Percentiles rank a stretch among this genome's conserved stretches.
phyloP scores from a whole-genome alignment of 2,113 vertebrate species.

The Chelonoidis abingdonii region DNA sequence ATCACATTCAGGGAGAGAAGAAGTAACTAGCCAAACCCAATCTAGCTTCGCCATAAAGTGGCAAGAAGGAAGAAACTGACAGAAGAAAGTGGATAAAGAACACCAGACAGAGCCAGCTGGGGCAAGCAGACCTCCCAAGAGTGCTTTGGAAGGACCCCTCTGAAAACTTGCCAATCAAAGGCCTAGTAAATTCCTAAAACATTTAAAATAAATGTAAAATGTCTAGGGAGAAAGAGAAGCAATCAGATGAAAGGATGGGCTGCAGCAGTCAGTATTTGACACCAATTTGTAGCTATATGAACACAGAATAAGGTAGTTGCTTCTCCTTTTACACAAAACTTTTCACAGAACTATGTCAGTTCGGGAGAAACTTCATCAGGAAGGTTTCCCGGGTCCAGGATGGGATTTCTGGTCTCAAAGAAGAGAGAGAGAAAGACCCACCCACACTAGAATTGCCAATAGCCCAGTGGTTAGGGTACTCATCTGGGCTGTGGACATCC shows the following conservation, averaged over 20 bases:
- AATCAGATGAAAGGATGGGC: not conserved
- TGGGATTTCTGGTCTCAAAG: not conserved
- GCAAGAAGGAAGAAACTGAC: not conserved
- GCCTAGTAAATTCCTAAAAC: not conserved
- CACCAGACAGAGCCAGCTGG: not conserved
- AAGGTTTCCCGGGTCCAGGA: not conserved
- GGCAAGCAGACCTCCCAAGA: not conserved
- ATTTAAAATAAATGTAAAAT: not conserved
- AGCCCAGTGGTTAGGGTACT: not conserved
- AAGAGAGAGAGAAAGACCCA: too few species aligned
- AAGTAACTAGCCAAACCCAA: not conserved
- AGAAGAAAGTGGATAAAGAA: not conserved
- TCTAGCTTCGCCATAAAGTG: not conserved
- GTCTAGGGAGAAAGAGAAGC: not conserved
- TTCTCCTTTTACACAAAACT: not conserved
- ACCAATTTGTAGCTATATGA: constrained; percentile 24
- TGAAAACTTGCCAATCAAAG: not conserved
- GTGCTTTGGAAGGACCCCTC: not conserved
- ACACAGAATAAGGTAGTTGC: constrained; percentile 21
- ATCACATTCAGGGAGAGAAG: not conserved
- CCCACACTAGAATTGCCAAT: not conserved
- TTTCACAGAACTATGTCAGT: not conserved
- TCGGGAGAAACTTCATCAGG: not conserved
- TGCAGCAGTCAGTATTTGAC: not conserved
- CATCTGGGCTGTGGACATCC: not conserved